Evolutionary conservation across 2,888 invertebrate genomes (phyloP), one percentile per base, ranked within the genome.

Genomic region (Tetranychus piercei): DNA sequence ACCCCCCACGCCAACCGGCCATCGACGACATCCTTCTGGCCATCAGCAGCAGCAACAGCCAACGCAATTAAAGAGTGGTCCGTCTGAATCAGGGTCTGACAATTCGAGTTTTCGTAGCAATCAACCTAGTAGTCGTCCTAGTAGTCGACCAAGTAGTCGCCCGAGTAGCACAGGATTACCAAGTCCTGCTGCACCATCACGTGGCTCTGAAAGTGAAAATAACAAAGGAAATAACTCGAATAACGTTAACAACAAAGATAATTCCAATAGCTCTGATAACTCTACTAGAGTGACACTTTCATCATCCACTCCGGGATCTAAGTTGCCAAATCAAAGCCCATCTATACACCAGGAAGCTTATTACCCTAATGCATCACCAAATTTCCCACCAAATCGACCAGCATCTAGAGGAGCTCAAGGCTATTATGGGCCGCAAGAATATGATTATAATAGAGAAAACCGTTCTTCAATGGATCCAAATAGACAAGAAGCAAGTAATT

Each of bases 131-230:
- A 34, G 34, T 34, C 34, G 34, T 34, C 34, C 34, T 34, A 34
- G n/a, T 23, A 20, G 34, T 20, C 22, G 20, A 2, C 69, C 69
- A 1, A 55, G 15, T 55, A 55, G 55, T 55, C 9, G 55, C 9
- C 55, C 55, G 15, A 55, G 15, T 55, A 55, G 55, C 55, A 55
- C 55, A 7, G 55, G 55, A 55, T 9, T 15, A 55, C 11, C 55
- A 22, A 69, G 69, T 23, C 22, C 34, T 69, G 34, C 20, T 69
- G 69, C 69, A 20, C 22, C 69, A 20, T 69, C 69, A 4, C 44
- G 64, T n/a, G 75, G 44, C 43, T 44, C 71, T n/a, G 64, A 18
- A 44, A 71, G 84, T 76, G 84, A 83, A 78, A 82, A 73, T 69
- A 69, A 43, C 73, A 73, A 44, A 45, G 73, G 9, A 67, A 55